Evolutionary conservation across 2,888 invertebrate genomes (phyloP), one percentile per base, ranked within the genome.

Genomic region (Physocephala rufipes): DNA sequence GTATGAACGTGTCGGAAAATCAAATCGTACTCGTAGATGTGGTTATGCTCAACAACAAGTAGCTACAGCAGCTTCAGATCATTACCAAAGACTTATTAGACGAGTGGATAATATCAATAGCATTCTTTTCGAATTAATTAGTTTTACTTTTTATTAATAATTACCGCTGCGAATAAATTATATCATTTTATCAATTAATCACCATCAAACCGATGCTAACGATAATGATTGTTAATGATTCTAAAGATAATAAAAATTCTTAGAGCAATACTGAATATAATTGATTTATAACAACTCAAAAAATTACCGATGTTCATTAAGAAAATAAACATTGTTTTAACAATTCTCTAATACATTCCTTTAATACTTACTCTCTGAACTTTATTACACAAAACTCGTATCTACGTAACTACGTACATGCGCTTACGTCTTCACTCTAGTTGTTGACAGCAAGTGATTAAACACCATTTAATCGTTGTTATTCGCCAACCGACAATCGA

Each of bases 391-490:
- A 7, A 36, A n/a, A n/a, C 4, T 36, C 36, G 36, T 36, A 36
- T 9, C 36, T 36, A 36, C 16, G 4, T 55, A 24, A 55, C 26
- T 58, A 28, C 21, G 26, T 58, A 24, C 28, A 9, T 58, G 15
- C 28, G 3, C 58, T 28, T 28, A 13, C 24, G 16, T 26, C 28
- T 58, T 58, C n/a, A 13, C 21, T 9, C 1, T 9, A 53, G 0
- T 53, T 21, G 58, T 58, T 58, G 58, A 58, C 28, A 58, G 58
- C 28, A 24, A 15, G 58, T 58, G 58, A 58, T 58, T 58, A 58
- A 58, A 28, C 24, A 28, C 15, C 28, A 24, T 58, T 58, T 26
- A 58, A 28, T 15, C 21, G 21, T 53, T 36, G 9, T 36, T 36
- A 4, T 36, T 9, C 4, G 9, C 5, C 5, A 36, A 7, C 5